A percentile compares a stretch with the other conserved stretches of the same genome.
These are phyloP conservation scores for Eublepharis macularius DNA, from an alignment of 2,113 vertebrate genomes.

Conservation along the genomic window DNA sequence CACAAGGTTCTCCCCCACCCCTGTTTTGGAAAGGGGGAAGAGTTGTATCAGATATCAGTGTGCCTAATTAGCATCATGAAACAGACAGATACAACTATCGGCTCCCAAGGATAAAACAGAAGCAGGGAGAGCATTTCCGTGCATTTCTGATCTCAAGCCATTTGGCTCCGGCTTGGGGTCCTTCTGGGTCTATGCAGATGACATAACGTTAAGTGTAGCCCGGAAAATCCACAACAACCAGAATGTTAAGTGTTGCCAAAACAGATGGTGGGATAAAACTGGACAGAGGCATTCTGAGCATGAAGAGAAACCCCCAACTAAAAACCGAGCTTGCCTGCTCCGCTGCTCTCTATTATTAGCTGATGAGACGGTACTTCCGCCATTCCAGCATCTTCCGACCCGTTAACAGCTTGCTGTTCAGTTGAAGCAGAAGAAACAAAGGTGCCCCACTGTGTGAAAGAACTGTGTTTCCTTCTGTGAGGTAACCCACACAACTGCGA, in stretches of 20 bases:
- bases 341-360: conserved; percentile 34
- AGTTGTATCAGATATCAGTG: background rate
- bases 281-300: conserved; percentile 4
- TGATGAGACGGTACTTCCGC: background rate
- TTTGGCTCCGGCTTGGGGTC: conserved; percentile 28
- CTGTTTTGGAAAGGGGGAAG: background rate
- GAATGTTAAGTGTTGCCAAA: conserved; percentile 38
- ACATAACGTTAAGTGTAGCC: no score
- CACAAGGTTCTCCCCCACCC: conserved; percentile 2
- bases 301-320: background rate
- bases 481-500: no score
- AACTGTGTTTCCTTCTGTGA: no score
- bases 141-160: conserved; percentile 53
- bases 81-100: conserved; percentile 7
- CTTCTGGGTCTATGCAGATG: conserved; percentile 45
- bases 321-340: conserved; percentile 27
- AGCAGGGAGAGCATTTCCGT: conserved; percentile 25
- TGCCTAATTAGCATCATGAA: conserved; percentile 1
- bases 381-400: background rate
- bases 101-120: conserved; percentile 41
- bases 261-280: conserved; percentile 48
- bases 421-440: background rate
- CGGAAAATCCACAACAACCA: no score
- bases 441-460: background rate
- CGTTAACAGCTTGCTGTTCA: background rate